These are phyloP conservation scores for Bambusicola thoracicus DNA, from an alignment of 2,113 vertebrate species.

Conservation along the genomic window DNA sequence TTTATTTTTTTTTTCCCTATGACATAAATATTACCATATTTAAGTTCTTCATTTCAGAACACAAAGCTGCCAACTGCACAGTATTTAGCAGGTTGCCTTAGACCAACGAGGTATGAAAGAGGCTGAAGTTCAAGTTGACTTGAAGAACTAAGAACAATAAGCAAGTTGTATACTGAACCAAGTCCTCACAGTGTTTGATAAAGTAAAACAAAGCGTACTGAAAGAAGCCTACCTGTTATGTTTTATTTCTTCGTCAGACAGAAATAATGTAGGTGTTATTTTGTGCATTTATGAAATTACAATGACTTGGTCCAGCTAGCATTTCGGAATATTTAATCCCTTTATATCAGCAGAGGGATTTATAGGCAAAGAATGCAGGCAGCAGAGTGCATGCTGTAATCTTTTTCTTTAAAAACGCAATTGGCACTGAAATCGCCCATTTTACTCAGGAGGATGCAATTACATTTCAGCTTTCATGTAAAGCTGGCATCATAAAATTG, in stretches of 20 bases:
- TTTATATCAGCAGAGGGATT: constrained; percentile 29
- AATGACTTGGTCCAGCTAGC: constrained; percentile 8
- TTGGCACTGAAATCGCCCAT: constrained; percentile 57
- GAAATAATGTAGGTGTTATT: constrained; percentile 16
- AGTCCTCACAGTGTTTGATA: neutral
- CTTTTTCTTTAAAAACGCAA: constrained; percentile 34
- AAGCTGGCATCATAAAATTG: constrained; percentile 37
- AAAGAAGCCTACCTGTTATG: neutral
- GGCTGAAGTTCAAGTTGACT: neutral
- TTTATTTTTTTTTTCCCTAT: neutral
- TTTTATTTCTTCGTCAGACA: neutral
- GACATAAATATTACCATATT: neutral
- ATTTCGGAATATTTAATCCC: constrained; percentile 43
- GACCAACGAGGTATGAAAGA: neutral
- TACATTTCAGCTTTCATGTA: constrained; percentile 61
- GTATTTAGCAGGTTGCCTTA: neutral
- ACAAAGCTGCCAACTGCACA: neutral
- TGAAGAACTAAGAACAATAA: neutral
- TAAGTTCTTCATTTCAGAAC: neutral
- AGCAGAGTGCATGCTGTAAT: constrained; percentile 28
- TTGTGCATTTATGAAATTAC: neutral
- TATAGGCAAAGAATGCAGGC: neutral
- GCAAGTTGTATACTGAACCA: neutral
- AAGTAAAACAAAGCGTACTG: neutral
- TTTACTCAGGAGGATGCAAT: constrained; percentile 58